Base-by-base conservation (phyloP, 2,888 invertebrate species). In the Hyposoter dolosus region DNA sequence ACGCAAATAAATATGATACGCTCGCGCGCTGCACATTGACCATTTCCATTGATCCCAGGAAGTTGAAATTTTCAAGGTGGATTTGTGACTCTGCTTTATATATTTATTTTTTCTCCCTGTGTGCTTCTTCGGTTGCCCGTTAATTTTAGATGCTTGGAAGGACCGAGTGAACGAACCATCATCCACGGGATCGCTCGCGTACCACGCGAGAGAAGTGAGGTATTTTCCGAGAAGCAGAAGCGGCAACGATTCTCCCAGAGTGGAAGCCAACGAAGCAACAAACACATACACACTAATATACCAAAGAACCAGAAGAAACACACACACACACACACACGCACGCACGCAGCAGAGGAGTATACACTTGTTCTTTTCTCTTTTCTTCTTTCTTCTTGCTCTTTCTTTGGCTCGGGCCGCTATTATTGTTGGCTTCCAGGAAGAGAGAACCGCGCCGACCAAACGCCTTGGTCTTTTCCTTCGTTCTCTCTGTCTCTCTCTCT, bases 381-480 rank as follows among this genome's bases (percentile, higher is more conserved):
- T 65, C 80, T 84, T 82, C 84, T 53, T 78, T 63, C 82, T 35
- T 77, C 86, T 82, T 77, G 71, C 63, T 88, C 88, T 85, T 84
- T 86, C 82, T 87, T 83, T 83, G 56, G 80, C 82, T 85, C 28
- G 86, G 85, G 89, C 90, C 90, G 91, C 91, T 91, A 91, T 91
- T 91, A 91, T 91, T 91, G 91, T 91, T 90, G 90, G 89, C 90
- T 92, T 91, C 92, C 91, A 92, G 92, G 92, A 91, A 92, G 91
- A 90, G 89, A 89, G 90, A 83, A 89, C 88, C 91, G 83, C 76
- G 83, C 84, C 89, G 87, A 90, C 90, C 89, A 88, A 90, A 90
- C 91, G 90, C 90, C 90, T 90, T 90, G 83, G 72, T 89, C 89
- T 89, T 89, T 88, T 89, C 89, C 89, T 88, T 89, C 87, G 87